Conservation (phyloP, 2,113 vertebrate species). For the Bos indicus region DNA sequence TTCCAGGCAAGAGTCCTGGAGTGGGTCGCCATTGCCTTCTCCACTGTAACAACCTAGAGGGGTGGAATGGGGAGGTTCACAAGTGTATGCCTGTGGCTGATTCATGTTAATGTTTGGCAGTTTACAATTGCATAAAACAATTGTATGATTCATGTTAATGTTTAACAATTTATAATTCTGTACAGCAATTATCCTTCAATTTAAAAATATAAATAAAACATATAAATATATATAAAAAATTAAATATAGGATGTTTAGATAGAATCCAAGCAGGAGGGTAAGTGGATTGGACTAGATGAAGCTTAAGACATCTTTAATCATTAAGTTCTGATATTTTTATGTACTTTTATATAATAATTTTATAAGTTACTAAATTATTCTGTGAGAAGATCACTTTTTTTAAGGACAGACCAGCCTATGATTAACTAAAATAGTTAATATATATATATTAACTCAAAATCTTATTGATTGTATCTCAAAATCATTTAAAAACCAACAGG, state of each 20-base stretch:
- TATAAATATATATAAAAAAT: neutral
- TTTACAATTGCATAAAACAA: neutral
- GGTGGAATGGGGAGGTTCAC: rapidly evolving
- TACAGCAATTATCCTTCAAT: neutral
- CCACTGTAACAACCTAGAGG: neutral
- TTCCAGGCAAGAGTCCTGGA: no score
- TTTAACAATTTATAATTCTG: neutral
- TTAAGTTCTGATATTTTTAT: neutral
- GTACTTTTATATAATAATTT: neutral
- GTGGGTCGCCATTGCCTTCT: no score
- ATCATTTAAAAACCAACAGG: neutral
- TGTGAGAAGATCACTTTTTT: no score
- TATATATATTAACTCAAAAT: neutral
- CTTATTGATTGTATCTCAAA: neutral
- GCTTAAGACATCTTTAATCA: neutral
- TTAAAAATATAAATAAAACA: neutral
- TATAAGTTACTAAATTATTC: neutral
- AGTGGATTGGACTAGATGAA: neutral
- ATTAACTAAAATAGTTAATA: no score
- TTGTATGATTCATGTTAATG: neutral
- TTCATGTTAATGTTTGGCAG: neutral
- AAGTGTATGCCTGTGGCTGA: neutral
- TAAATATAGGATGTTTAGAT: neutral
- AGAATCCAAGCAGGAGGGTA: neutral
- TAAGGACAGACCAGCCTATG: no score